Percentiles rank a stretch among this genome's conserved stretches.
Conservation (phyloP, 2,797 vertebrate genomes). For the Taenioides sp. region DNA sequence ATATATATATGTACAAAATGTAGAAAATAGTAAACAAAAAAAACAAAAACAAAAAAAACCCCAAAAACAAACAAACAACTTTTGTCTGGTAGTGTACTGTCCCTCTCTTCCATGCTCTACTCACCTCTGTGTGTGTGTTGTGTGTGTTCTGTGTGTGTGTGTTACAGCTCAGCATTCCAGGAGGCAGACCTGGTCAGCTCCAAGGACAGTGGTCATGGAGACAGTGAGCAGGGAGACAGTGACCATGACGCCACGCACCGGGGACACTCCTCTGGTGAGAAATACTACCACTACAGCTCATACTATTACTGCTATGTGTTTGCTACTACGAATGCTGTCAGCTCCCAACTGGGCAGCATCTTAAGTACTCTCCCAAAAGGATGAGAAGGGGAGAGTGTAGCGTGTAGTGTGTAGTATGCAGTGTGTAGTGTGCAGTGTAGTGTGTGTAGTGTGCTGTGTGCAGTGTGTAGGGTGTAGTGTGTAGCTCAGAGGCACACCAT, state of each 20-base stretch:
- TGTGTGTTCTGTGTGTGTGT: not conserved
- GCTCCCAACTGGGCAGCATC: not conserved
- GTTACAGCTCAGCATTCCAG: constrained; percentile 93
- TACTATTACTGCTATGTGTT: not conserved
- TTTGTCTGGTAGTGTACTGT: no score
- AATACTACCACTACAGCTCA: not conserved
- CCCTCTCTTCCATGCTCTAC: no score
- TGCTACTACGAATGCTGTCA: not conserved
- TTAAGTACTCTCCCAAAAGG: not conserved
- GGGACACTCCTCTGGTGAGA: constrained; percentile 93
- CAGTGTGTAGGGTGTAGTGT: no score
- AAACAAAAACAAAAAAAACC: no score
- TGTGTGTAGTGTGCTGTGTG: no score
- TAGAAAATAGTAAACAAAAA: no score
- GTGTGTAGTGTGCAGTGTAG: no score
- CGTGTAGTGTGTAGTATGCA: no score
- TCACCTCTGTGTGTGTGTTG: not conserved
- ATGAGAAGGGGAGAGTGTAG: not conserved
- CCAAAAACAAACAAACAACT: no score
- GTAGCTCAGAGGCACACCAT: no score
- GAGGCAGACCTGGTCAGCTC: constrained; percentile 98
- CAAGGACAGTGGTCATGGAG: constrained; percentile 98
- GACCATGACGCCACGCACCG: constrained; percentile 97
- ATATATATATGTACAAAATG: not conserved
- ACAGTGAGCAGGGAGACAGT: constrained; percentile 98